Percentiles rank a stretch among this genome's conserved stretches.
phyloP scores from a whole-genome alignment of 2,888 invertebrate species.

The Stegana nigrithorax region DNA sequence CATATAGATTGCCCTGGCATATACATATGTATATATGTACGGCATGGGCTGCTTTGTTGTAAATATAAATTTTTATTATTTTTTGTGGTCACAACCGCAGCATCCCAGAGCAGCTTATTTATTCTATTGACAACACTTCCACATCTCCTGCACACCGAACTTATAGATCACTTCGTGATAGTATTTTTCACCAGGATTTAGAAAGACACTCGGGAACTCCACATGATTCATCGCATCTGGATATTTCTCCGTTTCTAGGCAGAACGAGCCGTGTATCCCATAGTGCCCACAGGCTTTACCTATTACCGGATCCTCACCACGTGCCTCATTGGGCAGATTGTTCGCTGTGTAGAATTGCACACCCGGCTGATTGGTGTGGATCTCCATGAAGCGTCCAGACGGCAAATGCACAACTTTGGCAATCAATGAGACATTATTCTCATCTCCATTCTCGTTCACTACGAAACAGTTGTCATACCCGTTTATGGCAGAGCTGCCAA shows the following conservation, averaged over 20 bases:
- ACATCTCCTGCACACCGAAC: conserved; percentile 44
- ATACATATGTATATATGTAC: no score
- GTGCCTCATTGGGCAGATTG: conserved; percentile 75
- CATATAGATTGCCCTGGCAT: no score
- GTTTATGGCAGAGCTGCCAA: conserved; percentile 66
- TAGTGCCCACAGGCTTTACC: conserved; percentile 82
- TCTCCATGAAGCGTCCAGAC: conserved; percentile 81
- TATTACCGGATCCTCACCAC: conserved; percentile 69
- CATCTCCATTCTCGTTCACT: conserved; percentile 35
- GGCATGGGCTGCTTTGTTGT: no score
- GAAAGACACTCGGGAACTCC: conserved; percentile 79
- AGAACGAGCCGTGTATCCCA: conserved; percentile 82
- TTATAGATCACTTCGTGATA: conserved; percentile 47
- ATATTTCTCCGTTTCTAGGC: conserved; percentile 91
- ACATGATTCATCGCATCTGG: conserved; percentile 87
- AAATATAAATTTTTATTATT: no score
- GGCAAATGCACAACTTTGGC: conserved; percentile 71
- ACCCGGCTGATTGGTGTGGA: conserved; percentile 88
- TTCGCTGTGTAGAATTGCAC: conserved; percentile 92
- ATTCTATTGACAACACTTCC: conserved; percentile 44
- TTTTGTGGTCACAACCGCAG: no score
- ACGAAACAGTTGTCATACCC: conserved; percentile 52
- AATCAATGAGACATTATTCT: conserved; percentile 29
- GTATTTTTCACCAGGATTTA: conserved; percentile 76
- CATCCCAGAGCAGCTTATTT: no score